Conservation (phyloP, 2,888 invertebrate species). For the Plebejus argus region DNA sequence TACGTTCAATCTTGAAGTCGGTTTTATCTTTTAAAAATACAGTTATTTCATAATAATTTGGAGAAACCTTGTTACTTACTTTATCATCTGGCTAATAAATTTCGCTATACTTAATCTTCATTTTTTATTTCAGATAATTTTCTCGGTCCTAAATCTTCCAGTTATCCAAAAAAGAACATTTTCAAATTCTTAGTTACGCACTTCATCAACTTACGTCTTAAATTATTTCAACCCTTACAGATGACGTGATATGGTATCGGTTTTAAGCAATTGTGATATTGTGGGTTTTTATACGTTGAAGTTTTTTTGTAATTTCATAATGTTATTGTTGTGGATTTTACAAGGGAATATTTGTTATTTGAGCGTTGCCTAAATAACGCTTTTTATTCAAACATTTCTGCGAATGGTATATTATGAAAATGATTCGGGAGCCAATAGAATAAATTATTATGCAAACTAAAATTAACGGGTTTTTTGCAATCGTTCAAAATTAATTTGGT, state of each 20-base stretch:
- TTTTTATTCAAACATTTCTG: no score
- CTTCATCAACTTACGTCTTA: no score
- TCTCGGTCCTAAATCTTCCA: no score
- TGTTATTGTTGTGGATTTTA: constrained; percentile 51
- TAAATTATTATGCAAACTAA: background rate
- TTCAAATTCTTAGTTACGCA: no score
- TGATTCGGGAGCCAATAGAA: background rate
- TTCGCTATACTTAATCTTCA: no score
- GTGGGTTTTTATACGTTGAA: background rate
- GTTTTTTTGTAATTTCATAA: constrained; percentile 60
- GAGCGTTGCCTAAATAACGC: background rate
- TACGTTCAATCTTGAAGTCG: no score
- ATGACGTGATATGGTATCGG: constrained; percentile 70
- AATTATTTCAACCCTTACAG: constrained; percentile 78
- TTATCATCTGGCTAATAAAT: no score
- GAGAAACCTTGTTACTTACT: no score
- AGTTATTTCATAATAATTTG: no score
- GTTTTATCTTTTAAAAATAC: no score
- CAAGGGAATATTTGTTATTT: background rate
- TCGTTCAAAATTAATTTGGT: background rate
- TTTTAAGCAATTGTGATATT: constrained; percentile 51
- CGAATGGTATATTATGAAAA: background rate
- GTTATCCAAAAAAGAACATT: no score
- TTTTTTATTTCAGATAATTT: no score
- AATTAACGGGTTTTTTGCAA: background rate